Percentiles rank a stretch among this genome's conserved stretches.
phyloP scores from a whole-genome alignment of 2,797 vertebrate species.

The Gorsachius magnificus region DNA sequence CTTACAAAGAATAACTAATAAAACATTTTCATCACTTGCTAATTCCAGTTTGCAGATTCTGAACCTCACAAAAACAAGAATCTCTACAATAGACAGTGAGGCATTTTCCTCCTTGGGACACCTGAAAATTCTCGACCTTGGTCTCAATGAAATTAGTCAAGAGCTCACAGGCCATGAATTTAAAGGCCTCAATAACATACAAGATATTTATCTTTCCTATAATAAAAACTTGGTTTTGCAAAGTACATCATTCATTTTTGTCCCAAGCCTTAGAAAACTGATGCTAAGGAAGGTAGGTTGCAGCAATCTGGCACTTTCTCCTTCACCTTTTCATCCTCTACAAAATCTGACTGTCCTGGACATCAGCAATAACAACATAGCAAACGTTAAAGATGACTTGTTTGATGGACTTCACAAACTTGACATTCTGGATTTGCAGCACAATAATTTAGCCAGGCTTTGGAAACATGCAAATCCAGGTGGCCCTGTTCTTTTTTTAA shows the following conservation, averaged over 20 bases:
- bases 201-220: slow-evolving; percentile 84
- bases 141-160: slow-evolving; percentile 88
- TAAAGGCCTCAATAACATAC: slow-evolving; percentile 80
- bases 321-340: slow-evolving; percentile 86
- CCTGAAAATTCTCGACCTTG: slow-evolving; percentile 84
- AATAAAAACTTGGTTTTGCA: slow-evolving; percentile 81
- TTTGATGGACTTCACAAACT: slow-evolving; percentile 83
- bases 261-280: slow-evolving; percentile 82
- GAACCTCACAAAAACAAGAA: slow-evolving; percentile 83
- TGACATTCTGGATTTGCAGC: slow-evolving; percentile 87
- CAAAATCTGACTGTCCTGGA: slow-evolving; percentile 85
- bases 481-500: slow-evolving; percentile 88
- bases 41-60: slow-evolving; percentile 82
- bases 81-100: slow-evolving; percentile 74
- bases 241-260: slow-evolving; percentile 79
- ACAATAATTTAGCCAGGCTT: slow-evolving; percentile 92
- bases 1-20: slow-evolving; percentile 78
- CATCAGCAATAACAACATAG: slow-evolving; percentile 95
- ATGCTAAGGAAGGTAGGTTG: slow-evolving; percentile 82
- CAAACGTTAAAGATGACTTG: slow-evolving; percentile 81
- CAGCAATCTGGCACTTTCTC: slow-evolving; percentile 72
- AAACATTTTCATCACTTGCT: slow-evolving; percentile 85
- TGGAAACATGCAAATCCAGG: slow-evolving; percentile 90
- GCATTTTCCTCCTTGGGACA: slow-evolving; percentile 83
- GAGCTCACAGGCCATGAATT: slow-evolving; percentile 88